These are phyloP conservation scores for Dendrolimus pini DNA, from an alignment of 2,888 invertebrate genomes.

Conservation along the genomic window DNA sequence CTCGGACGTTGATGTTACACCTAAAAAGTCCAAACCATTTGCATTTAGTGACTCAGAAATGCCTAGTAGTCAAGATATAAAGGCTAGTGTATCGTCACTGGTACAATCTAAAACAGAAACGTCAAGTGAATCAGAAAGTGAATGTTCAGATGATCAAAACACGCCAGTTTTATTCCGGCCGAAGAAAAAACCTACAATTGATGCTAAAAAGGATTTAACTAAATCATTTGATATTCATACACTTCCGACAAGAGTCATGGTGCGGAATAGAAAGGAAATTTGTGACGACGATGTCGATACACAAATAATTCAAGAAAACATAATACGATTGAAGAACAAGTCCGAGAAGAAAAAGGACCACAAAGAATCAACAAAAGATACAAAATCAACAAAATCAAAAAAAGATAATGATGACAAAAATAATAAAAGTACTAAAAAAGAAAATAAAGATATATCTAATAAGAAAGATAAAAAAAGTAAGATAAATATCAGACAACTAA, in stretches of 20 bases:
- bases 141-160: slow-evolving; percentile 35
- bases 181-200: slow-evolving; percentile 27
- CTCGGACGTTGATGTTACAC: slow-evolving; percentile 46
- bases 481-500: slow-evolving; percentile 6
- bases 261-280: slow-evolving; percentile 45
- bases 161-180: slow-evolving; percentile 39
- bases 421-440: slow-evolving; percentile 5
- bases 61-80: slow-evolving; percentile 61
- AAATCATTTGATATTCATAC: slow-evolving; percentile 39
- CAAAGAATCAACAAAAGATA: slow-evolving; percentile 4
- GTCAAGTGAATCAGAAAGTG: slow-evolving; percentile 52
- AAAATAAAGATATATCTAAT: slow-evolving; percentile 7
- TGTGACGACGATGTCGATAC: slow-evolving; percentile 43
- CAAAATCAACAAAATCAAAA: slow-evolving; percentile 5
- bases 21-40: slow-evolving; percentile 39
- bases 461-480: slow-evolving; percentile 9
- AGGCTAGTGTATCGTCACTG: slow-evolving; percentile 28
- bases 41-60: slow-evolving; percentile 45
- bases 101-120: slow-evolving; percentile 20
- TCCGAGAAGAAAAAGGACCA: slow-evolving; percentile 7
- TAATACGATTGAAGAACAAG: slow-evolving; percentile 37
- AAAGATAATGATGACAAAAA: slow-evolving; percentile 9
- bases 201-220: slow-evolving; percentile 41
- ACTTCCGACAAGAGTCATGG: slow-evolving; percentile 49
- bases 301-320: slow-evolving; percentile 50